A percentile compares a stretch with the other conserved stretches of the same genome.
These are phyloP conservation scores for Atlantisia rogersi DNA, from an alignment of 2,113 vertebrate genomes.

Conservation along the genomic window DNA sequence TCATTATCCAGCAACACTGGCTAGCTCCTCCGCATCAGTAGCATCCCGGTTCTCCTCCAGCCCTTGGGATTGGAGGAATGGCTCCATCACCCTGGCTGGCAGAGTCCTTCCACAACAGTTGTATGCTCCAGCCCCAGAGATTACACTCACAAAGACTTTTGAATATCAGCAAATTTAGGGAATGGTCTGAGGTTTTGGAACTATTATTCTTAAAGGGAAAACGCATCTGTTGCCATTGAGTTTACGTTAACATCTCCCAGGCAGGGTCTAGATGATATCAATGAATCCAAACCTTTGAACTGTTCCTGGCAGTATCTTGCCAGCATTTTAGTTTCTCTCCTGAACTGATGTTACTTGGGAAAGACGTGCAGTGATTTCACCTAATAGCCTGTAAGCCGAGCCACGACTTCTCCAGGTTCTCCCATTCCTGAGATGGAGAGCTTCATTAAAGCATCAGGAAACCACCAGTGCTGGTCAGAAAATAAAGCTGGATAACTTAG, in stretches of 20 bases:
- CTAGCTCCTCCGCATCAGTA: rapidly evolving
- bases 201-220: not conserved
- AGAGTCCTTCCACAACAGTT: not conserved
- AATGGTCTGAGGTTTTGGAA: not conserved
- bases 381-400: not conserved
- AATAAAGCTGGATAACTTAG: not conserved
- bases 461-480: not conserved
- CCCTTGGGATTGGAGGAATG: not conserved
- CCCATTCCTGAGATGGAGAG: not conserved
- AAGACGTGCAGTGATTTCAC: not conserved
- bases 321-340: not conserved
- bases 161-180: not conserved
- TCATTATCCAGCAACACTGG: not conserved
- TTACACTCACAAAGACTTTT: not conserved
- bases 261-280: not conserved
- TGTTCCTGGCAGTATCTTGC: not conserved
- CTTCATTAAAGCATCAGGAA: not conserved
- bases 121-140: not conserved
- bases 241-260: not conserved
- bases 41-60: not conserved
- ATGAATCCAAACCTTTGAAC: not conserved
- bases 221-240: rapidly evolving
- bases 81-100: not conserved
- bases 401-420: not conserved
- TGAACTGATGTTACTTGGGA: not conserved